Evolutionary conservation across 2,888 invertebrate genomes (phyloP).

Genomic region (Cyaniris semiargus): DNA sequence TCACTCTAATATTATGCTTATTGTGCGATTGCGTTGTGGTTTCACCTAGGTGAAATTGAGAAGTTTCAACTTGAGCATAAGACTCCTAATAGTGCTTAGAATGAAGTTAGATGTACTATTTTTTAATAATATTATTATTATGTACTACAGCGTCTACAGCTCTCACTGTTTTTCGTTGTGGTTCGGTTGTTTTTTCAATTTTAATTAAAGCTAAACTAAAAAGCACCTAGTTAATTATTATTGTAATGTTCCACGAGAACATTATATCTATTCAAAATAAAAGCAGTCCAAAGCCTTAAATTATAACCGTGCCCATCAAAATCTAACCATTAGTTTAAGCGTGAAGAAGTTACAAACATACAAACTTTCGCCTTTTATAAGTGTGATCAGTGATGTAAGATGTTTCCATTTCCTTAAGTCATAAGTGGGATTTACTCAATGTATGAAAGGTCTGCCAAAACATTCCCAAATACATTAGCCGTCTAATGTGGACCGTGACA

Average conservation of each 20-base stretch:
- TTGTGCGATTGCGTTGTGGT: not conserved
- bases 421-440: not conserved
- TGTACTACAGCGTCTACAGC: too few relatives aligned
- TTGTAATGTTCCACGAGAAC: too few relatives aligned
- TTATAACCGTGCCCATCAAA: too few relatives aligned
- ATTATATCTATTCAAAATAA: too few relatives aligned
- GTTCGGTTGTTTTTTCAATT: too few relatives aligned
- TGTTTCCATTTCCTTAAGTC: not conserved
- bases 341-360: not conserved
- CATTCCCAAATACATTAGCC: slow-evolving; percentile 28
- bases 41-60: not conserved
- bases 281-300: too few relatives aligned
- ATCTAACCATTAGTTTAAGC: not conserved
- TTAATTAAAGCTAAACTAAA: too few relatives aligned
- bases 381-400: not conserved
- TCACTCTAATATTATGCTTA: not conserved
- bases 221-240: too few relatives aligned
- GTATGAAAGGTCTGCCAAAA: not conserved
- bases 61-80: not conserved
- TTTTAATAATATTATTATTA: too few relatives aligned
- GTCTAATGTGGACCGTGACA: slow-evolving; percentile 14
- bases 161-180: too few relatives aligned
- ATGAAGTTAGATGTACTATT: too few relatives aligned
- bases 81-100: not conserved
- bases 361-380: not conserved